These are phyloP conservation scores for Eulithis testata DNA, from an alignment of 2,888 invertebrate genomes.

Conservation along the genomic window DNA sequence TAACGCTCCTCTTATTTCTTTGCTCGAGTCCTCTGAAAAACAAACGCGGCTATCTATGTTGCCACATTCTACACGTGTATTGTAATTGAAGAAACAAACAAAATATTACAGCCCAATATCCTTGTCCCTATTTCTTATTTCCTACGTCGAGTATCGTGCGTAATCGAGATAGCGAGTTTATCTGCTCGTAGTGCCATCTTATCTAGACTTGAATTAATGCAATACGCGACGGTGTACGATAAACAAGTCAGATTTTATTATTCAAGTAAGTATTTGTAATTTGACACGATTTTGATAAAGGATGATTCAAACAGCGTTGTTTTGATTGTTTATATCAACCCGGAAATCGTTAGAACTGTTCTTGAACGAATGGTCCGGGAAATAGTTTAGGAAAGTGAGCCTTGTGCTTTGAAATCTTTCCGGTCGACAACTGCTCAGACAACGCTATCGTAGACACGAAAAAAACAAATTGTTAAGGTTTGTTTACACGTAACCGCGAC, in stretches of 20 bases:
- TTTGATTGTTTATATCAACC: constrained; percentile 14
- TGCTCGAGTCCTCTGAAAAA: constrained; percentile 36
- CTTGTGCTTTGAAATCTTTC: constrained; percentile 34
- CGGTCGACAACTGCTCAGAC: constrained; percentile 38
- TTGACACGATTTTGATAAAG: constrained; percentile 55
- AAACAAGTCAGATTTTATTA: constrained; percentile 60
- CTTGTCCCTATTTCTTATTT: constrained; percentile 82
- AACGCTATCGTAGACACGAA: constrained; percentile 47
- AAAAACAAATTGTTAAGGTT: constrained; percentile 57
- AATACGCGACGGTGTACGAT: constrained; percentile 59
- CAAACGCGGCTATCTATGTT: constrained; percentile 52
- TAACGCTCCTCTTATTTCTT: constrained; percentile 39
- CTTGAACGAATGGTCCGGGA: constrained; percentile 29
- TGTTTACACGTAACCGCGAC: constrained; percentile 65
- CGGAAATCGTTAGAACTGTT: constrained; percentile 33
- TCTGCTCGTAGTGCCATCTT: constrained; percentile 70
- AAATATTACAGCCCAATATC: constrained; percentile 66
- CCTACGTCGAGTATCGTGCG: constrained; percentile 69
- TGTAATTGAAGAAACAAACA: constrained; percentile 73
- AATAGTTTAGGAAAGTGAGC: constrained; percentile 35
- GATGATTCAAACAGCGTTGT: constrained; percentile 30
- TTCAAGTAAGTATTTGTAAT: constrained; percentile 51
- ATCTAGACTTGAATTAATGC: constrained; percentile 72
- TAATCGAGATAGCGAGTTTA: constrained; percentile 75
- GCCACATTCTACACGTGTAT: constrained; percentile 73